Conservation (phyloP, 2,888 invertebrate genomes). For the Acronicta aceris region DNA sequence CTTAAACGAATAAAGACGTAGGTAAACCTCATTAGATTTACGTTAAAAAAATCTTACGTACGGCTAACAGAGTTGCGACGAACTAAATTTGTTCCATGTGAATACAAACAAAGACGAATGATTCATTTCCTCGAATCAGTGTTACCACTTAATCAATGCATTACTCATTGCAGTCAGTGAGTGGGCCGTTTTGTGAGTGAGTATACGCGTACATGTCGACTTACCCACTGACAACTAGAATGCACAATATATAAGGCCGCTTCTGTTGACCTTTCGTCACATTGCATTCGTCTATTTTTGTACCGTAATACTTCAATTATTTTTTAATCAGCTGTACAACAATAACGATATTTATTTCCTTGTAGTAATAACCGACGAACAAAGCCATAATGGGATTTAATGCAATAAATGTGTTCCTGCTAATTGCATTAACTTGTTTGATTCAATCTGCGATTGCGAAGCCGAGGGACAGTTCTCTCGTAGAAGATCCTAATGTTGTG, state of each 20-base stretch:
- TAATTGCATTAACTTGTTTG: constrained; percentile 52
- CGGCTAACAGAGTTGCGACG: constrained; percentile 1
- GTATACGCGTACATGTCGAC: constrained; percentile 12
- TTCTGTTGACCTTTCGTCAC: constrained; percentile 61
- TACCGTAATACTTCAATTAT: constrained; percentile 32
- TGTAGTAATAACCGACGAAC: constrained; percentile 31
- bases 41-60: background rate
- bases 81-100: constrained; percentile 16
- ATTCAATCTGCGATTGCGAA: constrained; percentile 52
- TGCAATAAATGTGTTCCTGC: constrained; percentile 39
- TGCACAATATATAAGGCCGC: constrained; percentile 53
- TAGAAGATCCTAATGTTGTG: constrained; percentile 24
- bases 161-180: constrained; percentile 41
- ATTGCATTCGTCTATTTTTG: constrained; percentile 54
- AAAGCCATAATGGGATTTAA: constrained; percentile 58
- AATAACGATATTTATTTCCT: constrained; percentile 43
- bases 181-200: constrained; percentile 23
- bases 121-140: constrained; percentile 37
- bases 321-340: constrained; percentile 41
- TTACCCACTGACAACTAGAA: constrained; percentile 31
- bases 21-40: background rate
- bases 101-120: constrained; percentile 23
- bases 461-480: constrained; percentile 37
- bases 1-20: background rate
- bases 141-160: constrained; percentile 28